Evolutionary conservation across 2,888 invertebrate genomes (phyloP), one percentile per base, ranked within the genome.

Genomic region (Venusia cambrica): DNA sequence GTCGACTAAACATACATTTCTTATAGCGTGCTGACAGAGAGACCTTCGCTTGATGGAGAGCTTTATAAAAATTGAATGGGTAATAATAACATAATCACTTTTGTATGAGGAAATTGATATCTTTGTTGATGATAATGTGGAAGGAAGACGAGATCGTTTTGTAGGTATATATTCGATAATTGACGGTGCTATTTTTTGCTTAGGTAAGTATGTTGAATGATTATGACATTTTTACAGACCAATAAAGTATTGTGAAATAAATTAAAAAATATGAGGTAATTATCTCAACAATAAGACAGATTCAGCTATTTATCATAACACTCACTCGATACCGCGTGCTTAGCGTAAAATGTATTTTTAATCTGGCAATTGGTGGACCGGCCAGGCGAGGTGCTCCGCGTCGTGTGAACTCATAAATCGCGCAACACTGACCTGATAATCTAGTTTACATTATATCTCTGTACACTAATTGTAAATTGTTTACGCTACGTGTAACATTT

Each of bases 391-490:
- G 49, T 51, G 53, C 44, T 37, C 38, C 47, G 43, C 38, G 18
- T 11, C 56, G 56, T 50, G 48, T 55, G 50, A 55, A 57, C 58
- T 60, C 68, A 51, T 68, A 67, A 68, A 67, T 63, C 57, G 38
- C 51, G 46, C 57, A 49, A 53, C 49, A 56, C 57, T 62, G 65
- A 64, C 68, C 65, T 52, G 57, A 43, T 64, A 54, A 60, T 64
- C 68, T 55, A 62, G 54, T 66, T 66, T 58, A 62, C 65, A 53
- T 61, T 61, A 60, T 64, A 63, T 60, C 60, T 48, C 48, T 50
- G 52, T 56, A 62, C 52, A 57, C 54, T 57, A 54, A 56, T 54
- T 38, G 35, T 38, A 26, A 52, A 53, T 45, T 45, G 50, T 54
- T 48, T 50, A 55, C 32, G 33, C 26, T 27, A 31, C 22, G 42